Evolutionary conservation across 2,113 vertebrate genomes (phyloP).

Genomic region (Dissostichus mawsoni): DNA sequence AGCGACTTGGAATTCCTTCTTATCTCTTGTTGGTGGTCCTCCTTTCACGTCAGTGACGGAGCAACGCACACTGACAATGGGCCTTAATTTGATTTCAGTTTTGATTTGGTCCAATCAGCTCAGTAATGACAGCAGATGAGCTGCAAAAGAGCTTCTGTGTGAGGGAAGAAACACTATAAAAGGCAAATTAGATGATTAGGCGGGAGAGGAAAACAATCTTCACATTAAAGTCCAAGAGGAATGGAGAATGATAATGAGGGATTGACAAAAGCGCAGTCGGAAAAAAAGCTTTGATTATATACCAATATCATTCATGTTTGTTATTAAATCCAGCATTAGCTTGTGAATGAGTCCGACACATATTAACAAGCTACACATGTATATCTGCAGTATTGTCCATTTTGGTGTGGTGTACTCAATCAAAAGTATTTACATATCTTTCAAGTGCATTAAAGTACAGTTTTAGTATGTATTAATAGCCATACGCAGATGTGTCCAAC

Average conservation of each 20-base stretch:
- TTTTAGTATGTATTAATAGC: constrained; percentile 20
- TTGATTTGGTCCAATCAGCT: constrained; percentile 71
- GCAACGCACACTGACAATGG: constrained; percentile 53
- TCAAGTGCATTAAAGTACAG: constrained; percentile 19
- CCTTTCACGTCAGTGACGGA: constrained; percentile 59
- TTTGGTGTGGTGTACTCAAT: not conserved
- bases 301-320: constrained; percentile 44
- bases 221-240: constrained; percentile 68
- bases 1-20: constrained; percentile 60
- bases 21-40: constrained; percentile 62
- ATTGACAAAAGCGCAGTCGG: constrained; percentile 44
- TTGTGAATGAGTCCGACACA: constrained; percentile 31
- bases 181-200: constrained; percentile 71
- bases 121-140: constrained; percentile 53
- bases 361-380: not conserved
- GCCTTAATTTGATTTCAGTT: constrained; percentile 80
- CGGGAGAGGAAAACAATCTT: constrained; percentile 65
- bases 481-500: constrained; percentile 6
- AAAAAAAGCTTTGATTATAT: constrained; percentile 39
- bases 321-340: constrained; percentile 34
- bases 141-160: constrained; percentile 35
- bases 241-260: constrained; percentile 63
- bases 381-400: not conserved
- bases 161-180: constrained; percentile 59
- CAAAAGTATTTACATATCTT: not conserved